phyloP scores from a whole-genome alignment of 2,888 invertebrate genomes.

The Synanthedon andrenaeformis region DNA sequence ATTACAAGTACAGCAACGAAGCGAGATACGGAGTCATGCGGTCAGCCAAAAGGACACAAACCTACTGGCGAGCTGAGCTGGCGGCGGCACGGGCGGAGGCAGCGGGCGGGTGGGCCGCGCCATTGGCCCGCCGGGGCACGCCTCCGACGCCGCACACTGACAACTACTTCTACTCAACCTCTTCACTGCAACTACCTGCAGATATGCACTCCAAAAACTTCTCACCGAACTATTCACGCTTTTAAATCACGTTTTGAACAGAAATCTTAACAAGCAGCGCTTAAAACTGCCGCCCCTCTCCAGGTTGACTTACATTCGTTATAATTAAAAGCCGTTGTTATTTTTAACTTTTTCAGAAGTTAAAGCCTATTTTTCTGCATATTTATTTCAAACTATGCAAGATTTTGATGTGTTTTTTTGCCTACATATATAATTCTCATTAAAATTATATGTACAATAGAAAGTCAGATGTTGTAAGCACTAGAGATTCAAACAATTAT shows the following conservation, averaged over 20 bases:
- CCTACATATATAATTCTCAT: too few species aligned
- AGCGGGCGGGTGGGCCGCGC: slow-evolving; percentile 49
- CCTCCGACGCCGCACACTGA: slow-evolving; percentile 41
- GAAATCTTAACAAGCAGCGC: neutral
- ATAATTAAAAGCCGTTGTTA: neutral
- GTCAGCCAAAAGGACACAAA: slow-evolving; percentile 72
- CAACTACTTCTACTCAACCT: slow-evolving; percentile 22
- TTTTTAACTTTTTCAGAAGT: neutral
- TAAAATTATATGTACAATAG: too few species aligned
- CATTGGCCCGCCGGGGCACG: slow-evolving; percentile 63
- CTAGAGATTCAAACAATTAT: too few species aligned
- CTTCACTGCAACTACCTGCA: slow-evolving; percentile 11
- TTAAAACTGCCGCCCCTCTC: neutral
- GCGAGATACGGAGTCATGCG: slow-evolving; percentile 71
- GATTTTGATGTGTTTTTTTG: too few species aligned
- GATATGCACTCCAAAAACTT: neutral
- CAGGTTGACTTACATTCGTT: neutral
- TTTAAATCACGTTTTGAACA: neutral
- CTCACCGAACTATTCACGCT: neutral
- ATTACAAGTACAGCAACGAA: slow-evolving; percentile 67
- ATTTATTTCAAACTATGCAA: too few species aligned
- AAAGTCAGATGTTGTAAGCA: too few species aligned
- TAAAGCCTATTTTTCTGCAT: too few species aligned
- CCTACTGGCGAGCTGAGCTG: slow-evolving; percentile 65
- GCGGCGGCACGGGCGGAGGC: slow-evolving; percentile 36